Evolutionary conservation across 1,140 invertebrate species (phyloP).

Genomic region (Agrypnia vestita): DNA sequence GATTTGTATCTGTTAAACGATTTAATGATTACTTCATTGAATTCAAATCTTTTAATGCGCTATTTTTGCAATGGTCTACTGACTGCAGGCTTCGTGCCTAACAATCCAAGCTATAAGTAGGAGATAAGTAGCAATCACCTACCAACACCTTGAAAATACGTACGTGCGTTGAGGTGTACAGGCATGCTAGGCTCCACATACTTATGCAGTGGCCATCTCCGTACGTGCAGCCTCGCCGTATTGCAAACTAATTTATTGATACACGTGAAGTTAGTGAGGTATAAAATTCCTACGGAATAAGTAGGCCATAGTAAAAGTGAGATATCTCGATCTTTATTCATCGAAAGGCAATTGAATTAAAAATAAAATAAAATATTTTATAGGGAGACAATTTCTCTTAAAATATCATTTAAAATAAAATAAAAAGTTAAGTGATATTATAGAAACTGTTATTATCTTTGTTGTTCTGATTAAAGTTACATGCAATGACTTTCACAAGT

Average conservation of each 20-base stretch:
- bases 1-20: neutral
- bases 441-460: too few species aligned
- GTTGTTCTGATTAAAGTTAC: too few species aligned
- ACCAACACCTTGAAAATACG: too few species aligned
- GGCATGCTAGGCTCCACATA: neutral
- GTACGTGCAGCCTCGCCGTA: neutral
- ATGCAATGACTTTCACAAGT: too few species aligned
- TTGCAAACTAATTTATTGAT: slow-evolving; percentile 9
- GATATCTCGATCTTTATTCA: neutral
- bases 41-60: neutral
- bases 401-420: too few species aligned
- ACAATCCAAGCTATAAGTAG: neutral
- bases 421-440: too few species aligned
- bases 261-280: slow-evolving; percentile 10
- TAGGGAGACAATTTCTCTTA: too few species aligned
- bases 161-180: neutral
- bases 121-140: too few species aligned
- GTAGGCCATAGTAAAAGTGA: slow-evolving; percentile 28
- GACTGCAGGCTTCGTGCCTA: slow-evolving; percentile 3
- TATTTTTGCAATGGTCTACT: slow-evolving; percentile 10
- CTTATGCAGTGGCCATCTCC: neutral
- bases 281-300: slow-evolving; percentile 13
- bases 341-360: too few species aligned
- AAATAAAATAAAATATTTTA: too few species aligned
- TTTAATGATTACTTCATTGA: neutral